Conservation (phyloP, 2,888 invertebrate genomes). For the Spatulosminthurus flaviceps region DNA sequence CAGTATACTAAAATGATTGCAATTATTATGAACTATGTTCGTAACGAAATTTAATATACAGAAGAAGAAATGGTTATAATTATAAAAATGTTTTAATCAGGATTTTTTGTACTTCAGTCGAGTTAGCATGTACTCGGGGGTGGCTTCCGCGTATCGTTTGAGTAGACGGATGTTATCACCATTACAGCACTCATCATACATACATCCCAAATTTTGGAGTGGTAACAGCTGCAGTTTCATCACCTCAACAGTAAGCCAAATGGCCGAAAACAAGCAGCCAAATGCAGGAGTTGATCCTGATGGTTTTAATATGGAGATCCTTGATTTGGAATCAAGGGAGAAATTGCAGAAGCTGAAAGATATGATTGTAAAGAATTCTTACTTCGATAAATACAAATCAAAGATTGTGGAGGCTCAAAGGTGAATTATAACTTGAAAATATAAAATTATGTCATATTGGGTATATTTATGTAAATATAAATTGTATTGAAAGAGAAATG, state of each 20-base stretch:
- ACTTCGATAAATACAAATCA: slow-evolving; percentile 81
- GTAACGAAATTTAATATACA: too few species aligned
- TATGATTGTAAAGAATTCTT: slow-evolving; percentile 73
- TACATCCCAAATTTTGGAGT: not conserved
- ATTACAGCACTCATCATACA: not conserved
- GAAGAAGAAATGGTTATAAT: too few species aligned
- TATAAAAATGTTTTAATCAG: too few species aligned
- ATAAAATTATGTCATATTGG: too few species aligned
- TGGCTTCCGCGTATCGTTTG: not conserved
- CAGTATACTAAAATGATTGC: too few species aligned
- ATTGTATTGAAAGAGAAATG: too few species aligned
- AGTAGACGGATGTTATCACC: not conserved
- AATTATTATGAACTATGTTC: too few species aligned
- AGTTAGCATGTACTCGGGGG: not conserved
- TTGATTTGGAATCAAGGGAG: slow-evolving; percentile 44
- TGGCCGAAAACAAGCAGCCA: slow-evolving; percentile 9
- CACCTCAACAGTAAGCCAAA: not conserved
- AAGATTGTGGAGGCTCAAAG: slow-evolving; percentile 80
- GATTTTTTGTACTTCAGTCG: not conserved
- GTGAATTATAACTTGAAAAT: slow-evolving; percentile 56
- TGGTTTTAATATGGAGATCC: slow-evolving; percentile 37
- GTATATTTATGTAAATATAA: too few species aligned
- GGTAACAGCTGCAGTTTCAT: not conserved
- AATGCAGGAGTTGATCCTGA: slow-evolving; percentile 29
- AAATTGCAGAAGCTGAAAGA: slow-evolving; percentile 45